Percentiles rank a stretch among this genome's conserved stretches.
phyloP scores from a whole-genome alignment of 2,888 invertebrate genomes.

The Orthosia cruda region DNA sequence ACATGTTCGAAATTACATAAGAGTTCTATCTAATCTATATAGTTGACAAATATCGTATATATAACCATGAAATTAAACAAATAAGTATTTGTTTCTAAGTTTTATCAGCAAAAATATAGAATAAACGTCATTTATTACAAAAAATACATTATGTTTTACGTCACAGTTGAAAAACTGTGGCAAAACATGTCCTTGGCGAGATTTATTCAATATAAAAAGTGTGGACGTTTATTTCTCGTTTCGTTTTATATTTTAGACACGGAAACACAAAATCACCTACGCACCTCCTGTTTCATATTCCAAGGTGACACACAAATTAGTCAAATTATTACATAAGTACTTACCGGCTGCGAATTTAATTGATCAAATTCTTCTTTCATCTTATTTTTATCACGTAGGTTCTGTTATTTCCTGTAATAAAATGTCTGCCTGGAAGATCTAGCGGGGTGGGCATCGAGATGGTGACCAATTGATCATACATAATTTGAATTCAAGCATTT shows the following conservation, averaged over 20 bases:
- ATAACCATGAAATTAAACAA: slow-evolving; percentile 17
- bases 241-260: not conserved
- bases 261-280: not conserved
- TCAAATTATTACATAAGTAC: slow-evolving; percentile 1
- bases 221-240: not conserved
- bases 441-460: no score
- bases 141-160: not conserved
- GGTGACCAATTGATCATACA: no score
- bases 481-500: no score
- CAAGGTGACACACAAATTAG: not conserved
- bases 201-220: not conserved
- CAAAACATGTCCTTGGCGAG: not conserved
- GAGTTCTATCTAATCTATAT: not conserved
- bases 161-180: not conserved
- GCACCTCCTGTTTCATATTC: not conserved
- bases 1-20: not conserved
- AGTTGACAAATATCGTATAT: not conserved
- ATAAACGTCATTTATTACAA: not conserved
- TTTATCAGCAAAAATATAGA: not conserved
- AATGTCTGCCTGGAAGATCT: no score
- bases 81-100: not conserved
- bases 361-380: not conserved
- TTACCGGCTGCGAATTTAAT: not conserved
- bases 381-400: no score
- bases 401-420: no score